Evolutionary conservation across 2,113 vertebrate genomes (phyloP), one percentile per base, ranked within the genome.

Genomic region (Orthochromis indermauri): DNA sequence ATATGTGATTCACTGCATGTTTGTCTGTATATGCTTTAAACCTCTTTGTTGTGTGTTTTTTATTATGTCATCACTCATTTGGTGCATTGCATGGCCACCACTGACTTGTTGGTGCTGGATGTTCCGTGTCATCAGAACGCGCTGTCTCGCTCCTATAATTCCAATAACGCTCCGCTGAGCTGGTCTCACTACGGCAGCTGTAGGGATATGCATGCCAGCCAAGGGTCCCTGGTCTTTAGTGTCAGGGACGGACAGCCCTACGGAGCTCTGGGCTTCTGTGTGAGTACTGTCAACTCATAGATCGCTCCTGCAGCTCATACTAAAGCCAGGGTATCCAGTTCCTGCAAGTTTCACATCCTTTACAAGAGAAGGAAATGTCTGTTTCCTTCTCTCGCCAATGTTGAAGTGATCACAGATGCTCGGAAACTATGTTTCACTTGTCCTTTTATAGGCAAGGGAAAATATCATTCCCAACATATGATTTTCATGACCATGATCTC

Each of bases 61-160:
- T 88, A 10, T 31, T 85, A 13, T 92, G 82, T 92, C 80, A 1
- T 82, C 82, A 61, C 84, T 89, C 87, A 55, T 93, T 33, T 16
- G 88, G 83, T 89, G 88, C 84, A 79, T 91, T 93, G 92, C 92
- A 93, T 93, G 93, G 73, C 80, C 82, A 24, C 86, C 89, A 31
- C 87, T 88, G 79, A 83, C 88, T 59, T 87, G 55, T 91, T 47
- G 88, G 55, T 83, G 85, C 85, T 45, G 88, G 68, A 86, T 80
- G 80, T 63, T 55, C 84, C 79, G 7, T 91, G 80, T 90, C 80
- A 42, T 87, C 97, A 99, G 98, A 99, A 96, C 88, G 95, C 96
- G 95, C 97, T 99, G 96, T 99, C 98, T 97, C 96, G 97, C 96
- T 99, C 98, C 97, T 98, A 97, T 99, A 98, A 98, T 97, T 97